Evolutionary conservation across 2,888 invertebrate genomes (phyloP), one percentile per base, ranked within the genome.

Genomic region (Eupeodes luniger): DNA sequence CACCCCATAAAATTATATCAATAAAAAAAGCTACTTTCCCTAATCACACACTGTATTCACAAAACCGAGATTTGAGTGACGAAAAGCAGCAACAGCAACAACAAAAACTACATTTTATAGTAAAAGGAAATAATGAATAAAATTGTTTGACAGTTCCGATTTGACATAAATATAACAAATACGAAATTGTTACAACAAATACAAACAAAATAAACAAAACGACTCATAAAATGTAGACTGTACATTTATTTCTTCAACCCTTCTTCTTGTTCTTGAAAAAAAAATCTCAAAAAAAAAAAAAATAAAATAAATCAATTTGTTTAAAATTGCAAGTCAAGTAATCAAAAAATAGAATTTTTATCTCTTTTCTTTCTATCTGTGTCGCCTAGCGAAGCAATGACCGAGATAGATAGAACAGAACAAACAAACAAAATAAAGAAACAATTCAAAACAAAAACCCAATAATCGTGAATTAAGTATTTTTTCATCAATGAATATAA

Each of bases 401-500:
- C 79, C 70, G 62, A 57, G 3, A 16, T 14, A 53, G 19, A 64
- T 59, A 51, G 47, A 61, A 67, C 40, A 40, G 40, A 40, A 40
- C 6, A 40, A 49, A 16, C 16, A 36, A 55, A 27, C 27, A 27
- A 27, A 27, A 27, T 27, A 27, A 27, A 27, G 27, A 34, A 16
- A 61, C 36, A 61, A 69, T 11, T 61, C 55, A 78, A 55, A 55
- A 16, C 16, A 74, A 78, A 84, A 84, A 27, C 70, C n/a, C 34
- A 57, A 70, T 62, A 80, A 67, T 69, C n/a, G 62, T 44, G 51
- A 62, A 70, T 76, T 59, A 75, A 81, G 78, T 51, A 44, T 44
- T 57, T 81, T 87, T 87, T 84, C 84, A 83, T 87, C 84, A 87
- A 87, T 87, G 87, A 87, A 84, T 61, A 77, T 74, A 34, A 40